Percentiles rank a stretch among this genome's conserved stretches.
These are phyloP conservation scores for Tenualosa thibaudeaui DNA, from an alignment of 2,797 vertebrate species.

Conservation along the genomic window DNA sequence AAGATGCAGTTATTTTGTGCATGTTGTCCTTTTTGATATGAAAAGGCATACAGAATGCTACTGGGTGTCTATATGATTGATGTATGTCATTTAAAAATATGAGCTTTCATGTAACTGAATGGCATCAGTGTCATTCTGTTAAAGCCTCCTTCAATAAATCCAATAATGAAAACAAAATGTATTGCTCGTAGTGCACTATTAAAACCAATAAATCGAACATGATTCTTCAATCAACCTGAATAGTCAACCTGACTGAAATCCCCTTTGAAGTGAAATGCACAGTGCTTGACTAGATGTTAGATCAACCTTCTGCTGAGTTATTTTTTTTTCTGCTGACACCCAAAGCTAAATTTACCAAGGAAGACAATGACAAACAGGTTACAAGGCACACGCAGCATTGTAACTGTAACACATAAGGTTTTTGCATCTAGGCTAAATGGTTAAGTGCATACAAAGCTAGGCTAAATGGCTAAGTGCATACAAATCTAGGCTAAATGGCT, in stretches of 20 bases:
- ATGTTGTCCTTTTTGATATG: neutral
- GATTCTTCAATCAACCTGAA: neutral
- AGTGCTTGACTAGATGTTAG: neutral
- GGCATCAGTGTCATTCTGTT: neutral
- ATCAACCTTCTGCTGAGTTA: neutral
- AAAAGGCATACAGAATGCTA: neutral
- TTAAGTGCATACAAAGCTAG: too few species aligned
- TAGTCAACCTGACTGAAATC: neutral
- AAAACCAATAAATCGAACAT: neutral
- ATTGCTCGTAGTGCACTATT: neutral
- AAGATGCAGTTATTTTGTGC: neutral
- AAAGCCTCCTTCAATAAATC: neutral
- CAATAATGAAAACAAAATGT: neutral
- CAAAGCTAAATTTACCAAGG: neutral
- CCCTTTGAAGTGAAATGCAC: neutral
- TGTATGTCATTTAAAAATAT: neutral
- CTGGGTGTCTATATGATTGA: neutral
- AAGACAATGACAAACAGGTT: neutral
- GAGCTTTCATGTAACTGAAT: slow-evolving; percentile 2
- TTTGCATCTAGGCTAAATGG: too few species aligned
- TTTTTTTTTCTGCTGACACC: neutral
- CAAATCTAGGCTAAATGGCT: neutral
- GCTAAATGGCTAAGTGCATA: too few species aligned
- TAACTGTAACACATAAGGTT: neutral
- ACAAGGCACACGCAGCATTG: neutral